phyloP scores from a whole-genome alignment of 2,113 vertebrate genomes.

The Chauna torquata region DNA sequence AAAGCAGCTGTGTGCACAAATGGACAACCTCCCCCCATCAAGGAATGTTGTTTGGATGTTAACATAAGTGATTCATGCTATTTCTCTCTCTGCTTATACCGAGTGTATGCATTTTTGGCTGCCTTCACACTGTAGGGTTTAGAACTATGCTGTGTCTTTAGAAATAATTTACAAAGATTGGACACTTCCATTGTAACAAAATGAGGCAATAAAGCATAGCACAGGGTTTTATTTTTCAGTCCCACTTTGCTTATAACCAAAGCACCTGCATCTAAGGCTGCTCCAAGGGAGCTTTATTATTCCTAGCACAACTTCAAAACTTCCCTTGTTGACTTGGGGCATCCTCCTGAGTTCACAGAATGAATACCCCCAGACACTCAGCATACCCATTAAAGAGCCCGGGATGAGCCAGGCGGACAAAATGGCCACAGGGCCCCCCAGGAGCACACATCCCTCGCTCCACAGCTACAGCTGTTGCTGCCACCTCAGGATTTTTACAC shows the following conservation, averaged over 20 bases:
- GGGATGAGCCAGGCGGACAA: not conserved
- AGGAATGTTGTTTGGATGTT: not conserved
- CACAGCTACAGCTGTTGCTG: not conserved
- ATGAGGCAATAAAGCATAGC: not conserved
- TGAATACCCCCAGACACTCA: not conserved
- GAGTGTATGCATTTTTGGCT: not conserved
- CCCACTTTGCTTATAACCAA: not conserved
- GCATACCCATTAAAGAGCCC: accelerated
- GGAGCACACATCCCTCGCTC: not conserved
- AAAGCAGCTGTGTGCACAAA: not conserved
- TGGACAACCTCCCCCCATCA: not conserved
- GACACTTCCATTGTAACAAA: not conserved
- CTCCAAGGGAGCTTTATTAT: not conserved
- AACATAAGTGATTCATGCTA: not conserved
- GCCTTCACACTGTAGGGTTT: not conserved
- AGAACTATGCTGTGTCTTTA: not conserved
- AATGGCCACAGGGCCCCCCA: not conserved
- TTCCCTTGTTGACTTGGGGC: not conserved
- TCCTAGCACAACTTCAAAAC: not conserved
- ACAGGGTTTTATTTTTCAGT: not conserved
- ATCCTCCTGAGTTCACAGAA: accelerated
- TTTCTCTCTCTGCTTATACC: not conserved
- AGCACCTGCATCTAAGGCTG: not conserved
- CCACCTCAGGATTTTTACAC: not conserved
- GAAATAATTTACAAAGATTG: not conserved